Conservation (phyloP, 1,140 invertebrate species). For the Drosophila nannoptera region DNA sequence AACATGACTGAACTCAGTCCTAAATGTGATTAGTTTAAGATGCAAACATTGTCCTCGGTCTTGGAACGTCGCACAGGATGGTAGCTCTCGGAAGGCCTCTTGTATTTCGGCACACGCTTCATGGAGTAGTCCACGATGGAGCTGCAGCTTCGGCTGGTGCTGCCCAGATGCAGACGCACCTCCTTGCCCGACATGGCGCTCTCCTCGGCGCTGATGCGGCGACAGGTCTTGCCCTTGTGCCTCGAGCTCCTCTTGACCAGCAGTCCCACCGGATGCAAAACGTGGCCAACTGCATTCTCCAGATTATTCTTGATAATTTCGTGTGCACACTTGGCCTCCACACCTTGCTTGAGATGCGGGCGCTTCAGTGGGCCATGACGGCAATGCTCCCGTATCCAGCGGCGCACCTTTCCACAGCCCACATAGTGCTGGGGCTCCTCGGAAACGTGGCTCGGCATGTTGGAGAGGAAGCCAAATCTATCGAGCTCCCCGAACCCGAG, state of each 20-base stretch:
- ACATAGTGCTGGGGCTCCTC: slow-evolving; percentile 24
- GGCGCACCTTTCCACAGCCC: slow-evolving; percentile 29
- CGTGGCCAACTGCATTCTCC: neutral
- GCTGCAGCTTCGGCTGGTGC: slow-evolving; percentile 17
- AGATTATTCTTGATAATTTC: slow-evolving; percentile 52
- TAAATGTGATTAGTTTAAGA: slow-evolving; percentile 31
- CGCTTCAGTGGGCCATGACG: slow-evolving; percentile 34
- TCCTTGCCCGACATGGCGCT: slow-evolving; percentile 16
- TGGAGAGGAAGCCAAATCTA: slow-evolving; percentile 11
- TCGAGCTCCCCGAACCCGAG: slow-evolving; percentile 48
- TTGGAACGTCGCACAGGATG: slow-evolving; percentile 1
- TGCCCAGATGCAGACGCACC: slow-evolving; percentile 13
- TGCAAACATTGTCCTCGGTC: slow-evolving; percentile 31
- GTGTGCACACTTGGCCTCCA: slow-evolving; percentile 26
- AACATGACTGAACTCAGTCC: neutral
- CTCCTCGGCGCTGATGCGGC: slow-evolving; percentile 1
- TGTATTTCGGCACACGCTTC: neutral
- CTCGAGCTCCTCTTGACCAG: too few relatives aligned
- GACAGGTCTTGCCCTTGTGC: neutral
- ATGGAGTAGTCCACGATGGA: slow-evolving; percentile 1
- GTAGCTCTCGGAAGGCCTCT: neutral
- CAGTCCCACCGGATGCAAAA: neutral
- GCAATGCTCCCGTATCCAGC: slow-evolving; percentile 56
- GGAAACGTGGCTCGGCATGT: neutral
- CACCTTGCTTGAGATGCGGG: slow-evolving; percentile 12